These are phyloP conservation scores for Platycheirus rosarum DNA, from an alignment of 2,888 invertebrate species.

Conservation along the genomic window DNA sequence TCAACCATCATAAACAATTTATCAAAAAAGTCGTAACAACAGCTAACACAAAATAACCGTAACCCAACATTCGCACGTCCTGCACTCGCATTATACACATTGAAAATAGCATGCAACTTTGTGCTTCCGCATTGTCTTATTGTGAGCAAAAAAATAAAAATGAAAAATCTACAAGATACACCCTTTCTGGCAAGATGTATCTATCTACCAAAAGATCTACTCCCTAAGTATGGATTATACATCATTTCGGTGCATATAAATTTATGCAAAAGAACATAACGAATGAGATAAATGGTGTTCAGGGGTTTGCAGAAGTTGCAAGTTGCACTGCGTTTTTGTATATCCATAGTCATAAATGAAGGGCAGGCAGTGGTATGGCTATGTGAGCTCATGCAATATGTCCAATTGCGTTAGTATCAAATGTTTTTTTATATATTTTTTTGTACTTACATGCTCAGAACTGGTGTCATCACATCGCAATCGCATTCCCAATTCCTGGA, in stretches of 20 bases:
- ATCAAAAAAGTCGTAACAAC: slow-evolving; percentile 10
- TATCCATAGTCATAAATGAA: slow-evolving; percentile 31
- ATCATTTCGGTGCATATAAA: slow-evolving; percentile 47
- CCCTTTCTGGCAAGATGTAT: slow-evolving; percentile 8
- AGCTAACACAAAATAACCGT: slow-evolving; percentile 1
- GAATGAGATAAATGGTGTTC: slow-evolving; percentile 69
- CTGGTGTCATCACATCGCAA: slow-evolving; percentile 84
- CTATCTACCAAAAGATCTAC: slow-evolving; percentile 1
- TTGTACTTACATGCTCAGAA: slow-evolving; percentile 83
- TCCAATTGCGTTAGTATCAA: slow-evolving; percentile 56
- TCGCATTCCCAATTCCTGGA: slow-evolving; percentile 85
- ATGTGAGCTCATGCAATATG: slow-evolving; percentile 67
- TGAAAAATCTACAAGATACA: slow-evolving; percentile 24
- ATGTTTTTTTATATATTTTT: slow-evolving; percentile 78
- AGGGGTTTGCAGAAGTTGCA: slow-evolving; percentile 30
- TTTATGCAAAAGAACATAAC: slow-evolving; percentile 56
- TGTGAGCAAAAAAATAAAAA: background rate
- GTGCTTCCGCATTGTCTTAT: slow-evolving; percentile 59
- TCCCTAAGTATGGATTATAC: slow-evolving; percentile 8
- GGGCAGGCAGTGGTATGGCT: slow-evolving; percentile 54
- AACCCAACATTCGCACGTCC: slow-evolving; percentile 16
- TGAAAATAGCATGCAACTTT: slow-evolving; percentile 44
- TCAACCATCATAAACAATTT: slow-evolving; percentile 44
- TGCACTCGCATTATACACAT: background rate
- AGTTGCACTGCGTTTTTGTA: slow-evolving; percentile 48